Base-by-base conservation (phyloP, 1,140 invertebrate species). In the Aphelinus certus region DNA sequence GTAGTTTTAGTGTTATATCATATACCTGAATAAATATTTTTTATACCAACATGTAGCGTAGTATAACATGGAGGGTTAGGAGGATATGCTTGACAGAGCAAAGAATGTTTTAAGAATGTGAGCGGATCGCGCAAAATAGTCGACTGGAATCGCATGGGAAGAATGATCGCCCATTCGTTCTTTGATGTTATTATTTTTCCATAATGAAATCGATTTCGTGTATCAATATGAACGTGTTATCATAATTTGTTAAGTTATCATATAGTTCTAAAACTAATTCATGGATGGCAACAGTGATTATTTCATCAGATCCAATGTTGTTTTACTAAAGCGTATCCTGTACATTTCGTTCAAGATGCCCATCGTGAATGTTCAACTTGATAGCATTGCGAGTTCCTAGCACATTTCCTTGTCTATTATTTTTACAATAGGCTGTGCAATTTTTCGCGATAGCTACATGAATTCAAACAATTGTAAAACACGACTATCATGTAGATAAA, bases 21-120 rank as follows among this genome's bases (percentile, higher is more conserved):
- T 75, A 75, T 57, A 75, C 67, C 57, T 69, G 51, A 53, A 53
- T 66, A 53, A 75, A 75, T 75, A 75, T 75, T 75, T 75, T 75
- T 75, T 75, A 70, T 74, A 74, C 58, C 7, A 74, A 53, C 64
- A 26, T 55, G n/a, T 57, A 3, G 7, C 43, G 45, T n/a, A 47
- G 46, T 64, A 5, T n/a, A 9, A 46, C 6, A 3, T 62, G 72
- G 4, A 73, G 68, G 68, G 1, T 67, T 43, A 2, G 61, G 46
- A 26, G 26, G 26, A 26, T 26, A 26, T 26, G 26, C 26, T 26
- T 26, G 26, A 26, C 26, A 0, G 26, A 26, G 26, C 26, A 26
- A 26, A 26, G 26, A 0, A 26, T 26, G 0, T 26, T 26, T 26
- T 26, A 26, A 26, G 26, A 26, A 26, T 26, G 26, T 26, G 26